These are phyloP conservation scores for Loxodonta africana DNA, from an alignment of 2,113 vertebrate genomes.

Conservation along the genomic window DNA sequence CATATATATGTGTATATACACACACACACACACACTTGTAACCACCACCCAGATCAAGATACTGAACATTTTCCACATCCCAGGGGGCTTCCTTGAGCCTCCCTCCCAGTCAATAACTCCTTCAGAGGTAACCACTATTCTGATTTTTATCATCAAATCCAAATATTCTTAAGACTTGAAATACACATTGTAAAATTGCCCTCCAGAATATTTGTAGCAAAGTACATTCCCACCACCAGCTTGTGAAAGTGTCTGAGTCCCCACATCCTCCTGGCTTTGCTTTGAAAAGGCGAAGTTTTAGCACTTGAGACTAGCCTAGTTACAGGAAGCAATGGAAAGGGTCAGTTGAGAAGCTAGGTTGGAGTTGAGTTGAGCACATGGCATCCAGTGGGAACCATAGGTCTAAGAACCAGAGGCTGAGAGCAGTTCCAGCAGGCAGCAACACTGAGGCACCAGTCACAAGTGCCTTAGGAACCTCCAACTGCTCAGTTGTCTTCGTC, in stretches of 20 bases:
- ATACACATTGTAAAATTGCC: constrained; percentile 20
- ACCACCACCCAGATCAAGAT: background rate
- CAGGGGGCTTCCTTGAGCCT: background rate
- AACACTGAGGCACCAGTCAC: background rate
- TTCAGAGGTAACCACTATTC: constrained; percentile 15
- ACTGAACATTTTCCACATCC: background rate
- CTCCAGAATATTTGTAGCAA: constrained; percentile 43
- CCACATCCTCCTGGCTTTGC: background rate
- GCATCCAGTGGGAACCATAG: background rate
- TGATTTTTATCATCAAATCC: constrained; percentile 17
- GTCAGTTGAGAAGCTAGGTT: background rate
- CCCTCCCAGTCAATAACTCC: background rate
- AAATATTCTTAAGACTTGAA: constrained; percentile 54
- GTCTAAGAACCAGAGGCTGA: constrained; percentile 1
- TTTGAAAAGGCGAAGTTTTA: constrained; percentile 28
- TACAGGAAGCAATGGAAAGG: background rate
- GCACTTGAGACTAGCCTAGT: background rate
- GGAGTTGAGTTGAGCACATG: background rate
- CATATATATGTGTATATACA: too few species aligned
- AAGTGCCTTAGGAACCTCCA: background rate
- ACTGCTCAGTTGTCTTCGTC: constrained; percentile 18
- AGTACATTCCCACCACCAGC: background rate
- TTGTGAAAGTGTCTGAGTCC: background rate
- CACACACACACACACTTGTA: background rate
- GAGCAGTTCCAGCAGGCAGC: background rate